A percentile compares a stretch with the other conserved stretches of the same genome.
Evolutionary conservation across 2,113 vertebrate genomes (phyloP).

Genomic region (Australoheros scitulus): DNA sequence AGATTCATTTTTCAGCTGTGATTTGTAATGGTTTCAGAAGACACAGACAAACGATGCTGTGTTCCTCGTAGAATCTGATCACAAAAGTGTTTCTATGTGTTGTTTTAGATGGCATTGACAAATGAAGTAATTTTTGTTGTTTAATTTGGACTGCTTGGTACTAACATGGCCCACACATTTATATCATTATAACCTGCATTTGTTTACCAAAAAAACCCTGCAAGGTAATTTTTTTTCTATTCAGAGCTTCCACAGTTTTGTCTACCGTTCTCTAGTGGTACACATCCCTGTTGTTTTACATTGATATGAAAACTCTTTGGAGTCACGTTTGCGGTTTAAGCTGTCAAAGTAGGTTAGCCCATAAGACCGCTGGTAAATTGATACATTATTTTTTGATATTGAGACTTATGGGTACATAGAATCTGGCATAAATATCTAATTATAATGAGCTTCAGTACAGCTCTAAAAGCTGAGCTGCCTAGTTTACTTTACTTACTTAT

Average conservation of each 20-base stretch:
- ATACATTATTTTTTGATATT: not conserved
- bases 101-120: constrained; percentile 4
- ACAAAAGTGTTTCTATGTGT: accelerated
- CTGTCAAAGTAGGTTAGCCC: not conserved
- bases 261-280: not conserved
- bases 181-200: too few species aligned
- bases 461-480: constrained; percentile 21
- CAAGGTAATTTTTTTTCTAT: too few species aligned
- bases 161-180: too few species aligned
- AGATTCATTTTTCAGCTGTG: not conserved
- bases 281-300: not conserved
- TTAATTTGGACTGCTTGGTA: not conserved
- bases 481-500: constrained; percentile 20
- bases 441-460: constrained; percentile 34
- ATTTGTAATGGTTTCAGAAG: not conserved
- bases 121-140: not conserved
- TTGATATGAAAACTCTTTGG: not conserved
- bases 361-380: not conserved
- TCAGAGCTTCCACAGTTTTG: not conserved
- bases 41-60: not conserved
- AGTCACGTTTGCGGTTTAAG: not conserved
- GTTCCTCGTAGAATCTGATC: not conserved
- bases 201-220: too few species aligned
- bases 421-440: constrained; percentile 22
- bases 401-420: constrained; percentile 12